A percentile compares a stretch with the other conserved stretches of the same genome.
These are phyloP conservation scores for Drosophila buzzatii DNA, from an alignment of 2,888 invertebrate genomes.

Conservation along the genomic window DNA sequence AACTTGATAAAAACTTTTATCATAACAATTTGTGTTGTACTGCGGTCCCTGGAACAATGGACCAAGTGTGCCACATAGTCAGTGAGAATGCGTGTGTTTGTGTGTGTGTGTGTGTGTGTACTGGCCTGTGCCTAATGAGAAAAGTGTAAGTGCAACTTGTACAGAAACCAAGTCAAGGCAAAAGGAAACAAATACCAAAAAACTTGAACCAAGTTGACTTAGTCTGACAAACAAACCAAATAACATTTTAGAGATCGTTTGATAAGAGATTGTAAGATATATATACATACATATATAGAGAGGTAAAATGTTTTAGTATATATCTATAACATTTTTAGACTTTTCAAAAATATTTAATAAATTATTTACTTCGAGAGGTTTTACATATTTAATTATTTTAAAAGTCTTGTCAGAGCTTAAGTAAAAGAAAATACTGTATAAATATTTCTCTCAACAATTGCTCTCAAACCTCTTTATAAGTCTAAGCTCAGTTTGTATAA, in stretches of 20 bases:
- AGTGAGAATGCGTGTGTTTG: background rate
- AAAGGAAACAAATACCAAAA: slow-evolving; percentile 14
- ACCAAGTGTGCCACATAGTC: slow-evolving; percentile 40
- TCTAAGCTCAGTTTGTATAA: background rate
- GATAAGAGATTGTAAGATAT: background rate
- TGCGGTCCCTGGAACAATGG: slow-evolving; percentile 49
- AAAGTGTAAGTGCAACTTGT: slow-evolving; percentile 70
- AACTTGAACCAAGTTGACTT: slow-evolving; percentile 14
- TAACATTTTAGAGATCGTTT: background rate
- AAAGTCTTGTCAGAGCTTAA: too few species aligned
- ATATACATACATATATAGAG: background rate
- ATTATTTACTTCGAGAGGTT: too few species aligned
- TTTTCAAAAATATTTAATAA: too few species aligned
- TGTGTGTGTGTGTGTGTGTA: slow-evolving; percentile 23
- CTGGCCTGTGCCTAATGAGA: slow-evolving; percentile 57
- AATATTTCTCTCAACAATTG: background rate
- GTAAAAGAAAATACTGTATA: too few species aligned
- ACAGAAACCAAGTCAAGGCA: slow-evolving; percentile 28
- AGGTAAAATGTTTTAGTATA: background rate
- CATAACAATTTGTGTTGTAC: slow-evolving; percentile 80
- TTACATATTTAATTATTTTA: too few species aligned
- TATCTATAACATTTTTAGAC: background rate
- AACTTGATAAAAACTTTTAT: slow-evolving; percentile 80
- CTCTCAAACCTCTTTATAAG: background rate
- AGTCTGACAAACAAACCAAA: slow-evolving; percentile 13